Base-by-base conservation (phyloP, 2,888 invertebrate species). In the Pherbina coryleti region DNA sequence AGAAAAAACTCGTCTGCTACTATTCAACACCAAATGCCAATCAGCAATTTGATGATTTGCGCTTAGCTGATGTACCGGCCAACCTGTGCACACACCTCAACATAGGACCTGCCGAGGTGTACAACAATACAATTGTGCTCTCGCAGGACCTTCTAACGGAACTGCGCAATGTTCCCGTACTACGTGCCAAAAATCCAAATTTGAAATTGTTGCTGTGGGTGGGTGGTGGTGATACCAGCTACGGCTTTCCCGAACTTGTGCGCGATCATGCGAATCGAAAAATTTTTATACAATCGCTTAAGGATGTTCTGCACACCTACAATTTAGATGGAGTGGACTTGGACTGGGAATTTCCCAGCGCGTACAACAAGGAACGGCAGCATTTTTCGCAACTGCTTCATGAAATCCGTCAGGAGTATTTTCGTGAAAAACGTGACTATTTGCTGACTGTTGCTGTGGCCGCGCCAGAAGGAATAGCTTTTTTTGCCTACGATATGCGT, bases 331-430 rank as follows among this genome's bases (percentile, higher is more conserved):
- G 88, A 49, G 85, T 89, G 72, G 90, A 96, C 89, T 89, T 96
- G 44, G 96, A 96, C 86, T 96, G 96, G 96, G 97, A 97, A 87
- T 97, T 96, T 88, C 97, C 97, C 1, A 93, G 92, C 0, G 91
- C 94, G 84, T 89, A 88, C 81, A 89, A 89, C 79, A 90, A 92
- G 31, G 93, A 96, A 85, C 92, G 92, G 76, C 92, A 93, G 86
- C 94, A 95, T 88, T 95, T 96, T 84, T 92, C 93, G 1, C 94
- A 94, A 84, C 89, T 96, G 34, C 88, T 96, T 7, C 90, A 93
- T 78, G 96, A 96, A 88, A 92, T 96, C 57, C 91, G 94, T 22
- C 90, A 91, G 80, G 94, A 93, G 83, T 94, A 94, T 84, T 89
- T 91, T 22, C 91, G 92, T 77, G 91, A 92, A 77, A 92, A 91